Base-by-base conservation (phyloP, 2,113 vertebrate genomes). In the Ptilonorhynchus violaceus region DNA sequence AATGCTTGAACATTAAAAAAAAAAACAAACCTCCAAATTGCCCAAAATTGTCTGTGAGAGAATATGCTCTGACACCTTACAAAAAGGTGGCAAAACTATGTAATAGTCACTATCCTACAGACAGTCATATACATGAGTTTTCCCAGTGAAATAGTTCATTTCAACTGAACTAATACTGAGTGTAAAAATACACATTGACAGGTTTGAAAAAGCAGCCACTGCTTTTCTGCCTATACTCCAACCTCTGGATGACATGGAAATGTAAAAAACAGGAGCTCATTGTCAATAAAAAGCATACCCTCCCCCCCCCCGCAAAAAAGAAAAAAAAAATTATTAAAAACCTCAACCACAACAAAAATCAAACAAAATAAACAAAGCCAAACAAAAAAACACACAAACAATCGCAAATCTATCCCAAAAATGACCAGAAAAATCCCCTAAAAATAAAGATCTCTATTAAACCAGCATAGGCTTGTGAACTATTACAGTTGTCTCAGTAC, bases 81-180 rank as follows among this genome's bases (percentile, higher is more conserved):
- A 60, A 63, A 92, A 52, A 24, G 8, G 15, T 72, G 19, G 2
- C 37, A 55, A 85, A 81, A 10, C 4, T 84, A 2, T 73, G 64
- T 83, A 63, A 35, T 24, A 64, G 7, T 37, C 20, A 30, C 39
- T 64, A 5, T 50, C 18, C 6, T 67, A 31, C 12, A 27, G 11
- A 23, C 1, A 30, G 7, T 84, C 15, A 28, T 17, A 41, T 22
- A 30, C 10, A 23, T 62, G 4, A 1, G 2, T n/a, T 5, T 10
- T 58, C 8, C 27, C 8, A 42, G 13, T 50, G 39, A 89, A 85
- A 52, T 16, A 56, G 28, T 60, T 39, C 0, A 30, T 64, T 78
- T 66, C 12, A 88, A 53, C 9, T 46, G 24, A 47, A 52, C 35
- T 85, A 19, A 4, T 53, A 25, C 0, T 33, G 73, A 41, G 14